Conservation (phyloP, 1,140 invertebrate genomes). For the Arion vulgaris region DNA sequence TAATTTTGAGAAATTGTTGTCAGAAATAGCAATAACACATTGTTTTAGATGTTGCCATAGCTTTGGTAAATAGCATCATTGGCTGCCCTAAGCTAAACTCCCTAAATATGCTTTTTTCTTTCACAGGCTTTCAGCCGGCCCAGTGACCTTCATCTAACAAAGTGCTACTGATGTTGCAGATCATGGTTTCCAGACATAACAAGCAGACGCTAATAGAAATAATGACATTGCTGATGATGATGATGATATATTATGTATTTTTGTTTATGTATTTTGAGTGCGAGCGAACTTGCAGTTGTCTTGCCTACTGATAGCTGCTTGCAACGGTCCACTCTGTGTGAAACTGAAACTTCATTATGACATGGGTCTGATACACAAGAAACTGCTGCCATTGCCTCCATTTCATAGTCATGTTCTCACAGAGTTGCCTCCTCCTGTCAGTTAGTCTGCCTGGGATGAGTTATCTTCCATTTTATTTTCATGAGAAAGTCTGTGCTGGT, state of each 20-base stretch:
- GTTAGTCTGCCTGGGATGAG: not conserved
- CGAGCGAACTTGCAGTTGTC: not conserved
- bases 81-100: not conserved
- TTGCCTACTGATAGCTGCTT: not conserved
- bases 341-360: not conserved
- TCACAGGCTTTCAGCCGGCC: constrained; percentile 40
- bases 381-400: constrained; percentile 8
- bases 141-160: constrained; percentile 34
- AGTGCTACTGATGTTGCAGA: not conserved
- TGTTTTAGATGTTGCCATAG: too few relatives aligned
- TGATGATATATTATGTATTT: constrained; percentile 18
- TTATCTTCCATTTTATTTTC: not conserved
- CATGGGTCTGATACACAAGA: constrained; percentile 1
- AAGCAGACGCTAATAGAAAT: not conserved
- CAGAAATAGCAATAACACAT: too few relatives aligned
- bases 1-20: too few relatives aligned
- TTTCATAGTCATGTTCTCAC: not conserved
- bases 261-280: constrained; percentile 4
- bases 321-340: not conserved
- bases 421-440: not conserved
- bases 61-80: not conserved
- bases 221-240: not conserved
- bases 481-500: not conserved
- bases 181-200: not conserved
- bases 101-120: not conserved